Evolutionary conservation across 2,113 vertebrate species (phyloP).

Genomic region (Tragelaphus strepsiceros): DNA sequence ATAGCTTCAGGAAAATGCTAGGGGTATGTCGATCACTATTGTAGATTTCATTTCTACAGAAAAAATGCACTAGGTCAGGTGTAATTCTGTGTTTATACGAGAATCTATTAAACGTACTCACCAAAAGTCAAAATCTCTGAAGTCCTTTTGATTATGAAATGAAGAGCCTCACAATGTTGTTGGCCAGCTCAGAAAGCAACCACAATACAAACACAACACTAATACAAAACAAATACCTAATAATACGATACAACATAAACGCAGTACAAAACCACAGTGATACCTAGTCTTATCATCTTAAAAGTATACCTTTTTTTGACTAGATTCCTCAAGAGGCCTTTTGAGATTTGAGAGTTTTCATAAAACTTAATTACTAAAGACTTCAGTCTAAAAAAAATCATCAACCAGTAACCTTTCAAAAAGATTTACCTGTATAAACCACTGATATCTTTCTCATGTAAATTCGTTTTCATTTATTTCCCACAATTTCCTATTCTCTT

Average conservation of each 20-base stretch:
- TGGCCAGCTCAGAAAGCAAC: not conserved
- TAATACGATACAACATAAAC: not conserved
- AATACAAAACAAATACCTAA: not conserved
- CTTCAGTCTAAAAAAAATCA: slow-evolving; percentile 42
- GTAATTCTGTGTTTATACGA: not conserved
- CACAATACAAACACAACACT: not conserved
- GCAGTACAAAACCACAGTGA: not conserved
- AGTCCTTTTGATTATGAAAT: not conserved
- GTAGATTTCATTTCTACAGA: not conserved
- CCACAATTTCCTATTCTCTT: not conserved
- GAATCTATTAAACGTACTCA: not conserved
- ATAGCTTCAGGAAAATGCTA: not conserved
- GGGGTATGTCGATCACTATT: not conserved
- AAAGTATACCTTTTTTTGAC: slow-evolving; percentile 60
- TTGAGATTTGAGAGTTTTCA: slow-evolving; percentile 73
- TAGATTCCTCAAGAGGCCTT: slow-evolving; percentile 65
- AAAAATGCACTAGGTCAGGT: not conserved
- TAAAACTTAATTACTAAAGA: slow-evolving; percentile 61
- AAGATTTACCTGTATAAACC: not conserved
- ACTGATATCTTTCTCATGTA: not conserved
- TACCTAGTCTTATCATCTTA: slow-evolving; percentile 49
- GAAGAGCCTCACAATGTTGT: not conserved
- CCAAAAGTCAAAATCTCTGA: not conserved
- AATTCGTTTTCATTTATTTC: not conserved
- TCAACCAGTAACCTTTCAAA: slow-evolving; percentile 3